Evolutionary conservation across 2,113 vertebrate genomes (phyloP).

Genomic region (Physeter macrocephalus): DNA sequence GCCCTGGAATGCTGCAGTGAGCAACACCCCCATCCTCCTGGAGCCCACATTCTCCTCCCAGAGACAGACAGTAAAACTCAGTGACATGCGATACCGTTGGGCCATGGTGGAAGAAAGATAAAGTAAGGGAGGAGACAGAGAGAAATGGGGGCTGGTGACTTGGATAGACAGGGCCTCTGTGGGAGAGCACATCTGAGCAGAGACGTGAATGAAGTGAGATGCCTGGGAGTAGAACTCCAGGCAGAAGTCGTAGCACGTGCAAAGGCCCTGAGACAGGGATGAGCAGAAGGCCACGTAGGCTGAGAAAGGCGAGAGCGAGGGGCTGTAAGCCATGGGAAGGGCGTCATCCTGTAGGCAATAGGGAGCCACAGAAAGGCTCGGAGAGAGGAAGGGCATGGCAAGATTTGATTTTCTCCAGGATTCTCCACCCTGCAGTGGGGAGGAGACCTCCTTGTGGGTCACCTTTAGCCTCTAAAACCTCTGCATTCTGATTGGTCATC

Average conservation of each 20-base stretch:
- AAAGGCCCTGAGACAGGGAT: not conserved
- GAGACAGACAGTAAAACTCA: not conserved
- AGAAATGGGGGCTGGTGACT: no score
- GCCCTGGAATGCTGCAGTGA: not conserved
- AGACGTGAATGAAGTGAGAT: not conserved
- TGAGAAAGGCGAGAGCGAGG: not conserved
- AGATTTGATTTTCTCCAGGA: not conserved
- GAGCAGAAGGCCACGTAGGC: accelerated
- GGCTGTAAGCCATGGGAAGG: not conserved
- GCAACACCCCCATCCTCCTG: not conserved
- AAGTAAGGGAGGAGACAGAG: not conserved
- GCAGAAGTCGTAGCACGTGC: not conserved
- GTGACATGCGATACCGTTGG: not conserved
- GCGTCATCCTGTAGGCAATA: not conserved
- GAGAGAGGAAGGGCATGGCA: accelerated
- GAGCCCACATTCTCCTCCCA: not conserved
- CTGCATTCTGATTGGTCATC: not conserved
- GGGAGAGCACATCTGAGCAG: not conserved
- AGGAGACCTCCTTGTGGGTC: not conserved
- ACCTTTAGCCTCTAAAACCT: not conserved
- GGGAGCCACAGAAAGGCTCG: not conserved
- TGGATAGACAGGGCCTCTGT: accelerated
- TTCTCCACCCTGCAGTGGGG: not conserved
- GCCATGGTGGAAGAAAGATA: no score
- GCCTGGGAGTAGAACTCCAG: not conserved